Conservation (phyloP, 2,888 invertebrate species). For the Papilio gigon region DNA sequence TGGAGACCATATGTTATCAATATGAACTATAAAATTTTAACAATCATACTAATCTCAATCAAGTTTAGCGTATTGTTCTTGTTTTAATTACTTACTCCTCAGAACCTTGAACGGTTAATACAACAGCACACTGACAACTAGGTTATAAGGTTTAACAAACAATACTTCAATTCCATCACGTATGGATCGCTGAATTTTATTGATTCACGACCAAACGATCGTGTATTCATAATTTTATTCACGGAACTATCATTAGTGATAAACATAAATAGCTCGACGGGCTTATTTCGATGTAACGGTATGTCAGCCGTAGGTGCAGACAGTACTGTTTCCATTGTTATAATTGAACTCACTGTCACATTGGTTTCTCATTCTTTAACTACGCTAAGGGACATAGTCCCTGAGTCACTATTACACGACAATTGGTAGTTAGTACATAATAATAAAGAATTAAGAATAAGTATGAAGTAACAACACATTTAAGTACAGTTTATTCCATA, state of each 20-base stretch:
- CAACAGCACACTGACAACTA: background rate
- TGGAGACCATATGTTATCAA: no score
- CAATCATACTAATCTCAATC: no score
- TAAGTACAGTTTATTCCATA: no score
- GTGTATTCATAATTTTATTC: constrained; percentile 38
- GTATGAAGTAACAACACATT: no score
- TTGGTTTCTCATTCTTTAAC: background rate
- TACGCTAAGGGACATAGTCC: no score
- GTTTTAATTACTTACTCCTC: no score
- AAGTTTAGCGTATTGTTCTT: no score
- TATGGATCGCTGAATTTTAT: background rate
- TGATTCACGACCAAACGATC: constrained; percentile 26
- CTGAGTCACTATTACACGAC: no score
- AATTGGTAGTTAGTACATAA: no score
- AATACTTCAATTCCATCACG: constrained; percentile 15
- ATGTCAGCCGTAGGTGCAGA: constrained; percentile 49
- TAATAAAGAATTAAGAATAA: no score
- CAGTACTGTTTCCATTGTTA: constrained; percentile 55
- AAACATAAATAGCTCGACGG: constrained; percentile 48
- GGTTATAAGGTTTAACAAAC: background rate
- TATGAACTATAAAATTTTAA: no score
- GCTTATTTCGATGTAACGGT: constrained; percentile 60
- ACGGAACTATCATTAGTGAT: constrained; percentile 45
- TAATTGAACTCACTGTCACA: constrained; percentile 43
- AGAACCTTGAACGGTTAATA: no score